phyloP scores from a whole-genome alignment of 1,140 invertebrate species.

The Forficula auricularia region DNA sequence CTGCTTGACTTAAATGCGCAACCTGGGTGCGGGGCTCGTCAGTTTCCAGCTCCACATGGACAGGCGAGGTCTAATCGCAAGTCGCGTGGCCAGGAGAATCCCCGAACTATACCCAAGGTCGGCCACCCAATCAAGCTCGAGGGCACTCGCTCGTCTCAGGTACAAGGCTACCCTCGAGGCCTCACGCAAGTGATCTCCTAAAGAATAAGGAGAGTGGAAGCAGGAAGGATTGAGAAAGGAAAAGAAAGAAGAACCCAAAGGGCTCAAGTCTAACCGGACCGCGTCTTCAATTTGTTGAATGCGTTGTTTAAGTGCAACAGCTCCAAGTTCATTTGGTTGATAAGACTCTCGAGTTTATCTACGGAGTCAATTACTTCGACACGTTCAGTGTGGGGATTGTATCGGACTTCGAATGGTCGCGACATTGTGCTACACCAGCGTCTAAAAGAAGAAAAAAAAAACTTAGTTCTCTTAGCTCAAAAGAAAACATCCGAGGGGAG shows the following conservation, averaged over 20 bases:
- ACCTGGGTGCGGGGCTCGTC: too few species aligned
- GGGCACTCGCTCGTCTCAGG: too few species aligned
- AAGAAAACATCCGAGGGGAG: neutral
- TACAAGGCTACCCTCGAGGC: too few species aligned
- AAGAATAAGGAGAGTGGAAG: too few species aligned
- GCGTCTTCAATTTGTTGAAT: slow-evolving; percentile 53
- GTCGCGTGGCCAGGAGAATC: too few species aligned
- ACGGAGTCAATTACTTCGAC: slow-evolving; percentile 84
- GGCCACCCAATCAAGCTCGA: too few species aligned
- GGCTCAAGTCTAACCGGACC: slow-evolving; percentile 23
- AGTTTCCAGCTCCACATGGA: too few species aligned
- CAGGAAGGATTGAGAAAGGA: neutral
- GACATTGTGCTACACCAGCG: slow-evolving; percentile 74
- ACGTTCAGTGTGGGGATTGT: slow-evolving; percentile 89
- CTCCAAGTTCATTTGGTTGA: slow-evolving; percentile 66
- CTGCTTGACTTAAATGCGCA: too few species aligned
- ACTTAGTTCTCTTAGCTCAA: neutral
- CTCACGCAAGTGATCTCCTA: too few species aligned
- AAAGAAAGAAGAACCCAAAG: slow-evolving; percentile 6
- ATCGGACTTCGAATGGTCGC: slow-evolving; percentile 85
- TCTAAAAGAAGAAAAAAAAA: slow-evolving; percentile 25
- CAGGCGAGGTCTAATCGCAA: too few species aligned
- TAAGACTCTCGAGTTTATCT: slow-evolving; percentile 58
- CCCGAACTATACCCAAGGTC: too few species aligned
- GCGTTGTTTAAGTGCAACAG: slow-evolving; percentile 69